Conservation (phyloP, 2,888 invertebrate genomes). For the Eilema griseolum region DNA sequence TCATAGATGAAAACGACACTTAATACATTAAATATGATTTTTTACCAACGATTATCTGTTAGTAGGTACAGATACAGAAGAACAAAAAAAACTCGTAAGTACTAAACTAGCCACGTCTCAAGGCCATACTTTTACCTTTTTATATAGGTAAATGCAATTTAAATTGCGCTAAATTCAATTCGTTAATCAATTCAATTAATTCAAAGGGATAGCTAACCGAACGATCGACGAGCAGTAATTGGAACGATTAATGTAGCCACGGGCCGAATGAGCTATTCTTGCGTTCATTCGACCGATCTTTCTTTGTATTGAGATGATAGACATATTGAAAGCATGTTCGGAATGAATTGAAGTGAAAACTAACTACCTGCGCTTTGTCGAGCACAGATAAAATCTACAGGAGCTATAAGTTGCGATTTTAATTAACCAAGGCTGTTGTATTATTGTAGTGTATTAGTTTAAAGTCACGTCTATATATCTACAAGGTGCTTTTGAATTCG, state of each 20-base stretch:
- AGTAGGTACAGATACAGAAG: too few species aligned
- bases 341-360: constrained; percentile 66
- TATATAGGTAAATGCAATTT: constrained; percentile 66
- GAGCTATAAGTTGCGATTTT: constrained; percentile 32
- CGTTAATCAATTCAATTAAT: constrained; percentile 84
- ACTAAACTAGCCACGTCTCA: neutral
- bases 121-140: neutral
- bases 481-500: neutral
- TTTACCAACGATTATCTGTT: too few species aligned
- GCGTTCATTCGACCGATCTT: constrained; percentile 39
- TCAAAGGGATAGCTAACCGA: constrained; percentile 71
- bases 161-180: constrained; percentile 78
- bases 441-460: neutral
- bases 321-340: constrained; percentile 72
- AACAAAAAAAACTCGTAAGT: neutral
- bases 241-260: constrained; percentile 74
- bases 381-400: constrained; percentile 65
- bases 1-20: neutral
- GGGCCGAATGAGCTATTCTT: constrained; percentile 72
- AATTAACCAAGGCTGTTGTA: constrained; percentile 31
- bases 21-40: too few species aligned
- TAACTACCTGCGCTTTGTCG: constrained; percentile 61
- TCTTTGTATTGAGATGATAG: constrained; percentile 63
- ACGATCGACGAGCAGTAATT: constrained; percentile 74
- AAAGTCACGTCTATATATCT: neutral